These are phyloP conservation scores for Moxostoma hubbsi DNA, from an alignment of 2,797 vertebrate genomes.

Conservation along the genomic window DNA sequence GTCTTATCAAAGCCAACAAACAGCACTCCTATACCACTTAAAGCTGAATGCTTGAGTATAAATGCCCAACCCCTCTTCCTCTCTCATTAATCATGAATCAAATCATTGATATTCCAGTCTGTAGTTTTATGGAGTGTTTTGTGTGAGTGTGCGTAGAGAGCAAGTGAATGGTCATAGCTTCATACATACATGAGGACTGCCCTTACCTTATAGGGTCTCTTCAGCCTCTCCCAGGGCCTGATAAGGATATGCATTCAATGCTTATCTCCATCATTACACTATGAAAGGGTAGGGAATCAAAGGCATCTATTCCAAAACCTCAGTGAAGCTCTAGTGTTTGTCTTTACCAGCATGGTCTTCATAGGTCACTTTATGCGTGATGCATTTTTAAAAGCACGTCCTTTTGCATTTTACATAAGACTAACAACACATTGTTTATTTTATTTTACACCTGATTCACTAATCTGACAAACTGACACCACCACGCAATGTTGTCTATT, in stretches of 20 bases:
- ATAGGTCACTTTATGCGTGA: neutral
- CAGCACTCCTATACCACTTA: constrained; percentile 15
- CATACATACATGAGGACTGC: constrained; percentile 24
- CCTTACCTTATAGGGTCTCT: constrained; percentile 68
- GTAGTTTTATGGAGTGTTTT: constrained; percentile 53
- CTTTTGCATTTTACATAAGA: too few species aligned
- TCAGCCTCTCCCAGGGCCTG: constrained; percentile 60
- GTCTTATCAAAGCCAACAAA: constrained; percentile 46
- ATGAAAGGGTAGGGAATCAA: constrained; percentile 25
- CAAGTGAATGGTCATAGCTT: constrained; percentile 32
- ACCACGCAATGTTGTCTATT: neutral
- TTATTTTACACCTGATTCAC: neutral
- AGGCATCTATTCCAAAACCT: constrained; percentile 63
- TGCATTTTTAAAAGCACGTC: neutral
- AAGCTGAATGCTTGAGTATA: constrained; percentile 24
- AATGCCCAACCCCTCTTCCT: neutral
- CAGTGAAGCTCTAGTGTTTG: constrained; percentile 12
- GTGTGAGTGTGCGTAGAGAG: constrained; percentile 23
- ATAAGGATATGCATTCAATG: constrained; percentile 39
- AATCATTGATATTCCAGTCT: constrained; percentile 70
- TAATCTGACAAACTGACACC: neutral
- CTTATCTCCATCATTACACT: constrained; percentile 28
- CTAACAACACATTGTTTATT: neutral
- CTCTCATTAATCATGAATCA: constrained; percentile 68
- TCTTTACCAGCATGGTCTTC: neutral